A percentile compares a stretch with the other conserved stretches of the same genome.
These are phyloP conservation scores for Bovichtus variegatus DNA, from an alignment of 2,797 vertebrate species.

Conservation along the genomic window DNA sequence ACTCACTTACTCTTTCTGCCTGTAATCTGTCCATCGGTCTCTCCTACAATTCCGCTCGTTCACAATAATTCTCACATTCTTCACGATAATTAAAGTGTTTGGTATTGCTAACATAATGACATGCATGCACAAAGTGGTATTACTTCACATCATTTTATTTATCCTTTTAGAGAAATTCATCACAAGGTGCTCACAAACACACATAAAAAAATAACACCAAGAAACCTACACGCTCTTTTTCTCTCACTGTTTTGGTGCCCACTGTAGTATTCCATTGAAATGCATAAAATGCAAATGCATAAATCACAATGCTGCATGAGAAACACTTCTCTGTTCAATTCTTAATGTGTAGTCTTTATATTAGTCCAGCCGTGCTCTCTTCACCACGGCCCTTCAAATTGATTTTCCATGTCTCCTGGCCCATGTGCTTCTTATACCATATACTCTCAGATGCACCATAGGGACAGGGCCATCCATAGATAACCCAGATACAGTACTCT, in stretches of 20 bases:
- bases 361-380: constrained; percentile 38
- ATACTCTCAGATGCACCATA: constrained; percentile 35
- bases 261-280: constrained; percentile 37
- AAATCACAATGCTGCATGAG: constrained; percentile 43
- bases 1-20: constrained; percentile 21
- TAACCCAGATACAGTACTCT: constrained; percentile 43
- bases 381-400: constrained; percentile 57
- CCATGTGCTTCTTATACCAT: constrained; percentile 42
- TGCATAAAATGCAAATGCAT: constrained; percentile 47
- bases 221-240: constrained; percentile 6
- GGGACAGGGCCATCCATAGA: constrained; percentile 19
- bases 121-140: constrained; percentile 46
- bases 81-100: constrained; percentile 46
- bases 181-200: constrained; percentile 15
- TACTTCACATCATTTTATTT: constrained; percentile 39
- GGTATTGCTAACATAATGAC: constrained; percentile 43
- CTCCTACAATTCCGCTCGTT: constrained; percentile 24
- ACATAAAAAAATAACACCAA: constrained; percentile 8
- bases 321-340: constrained; percentile 66
- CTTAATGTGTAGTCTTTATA: constrained; percentile 71
- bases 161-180: constrained; percentile 33
- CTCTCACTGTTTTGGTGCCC: constrained; percentile 12
- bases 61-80: too few species aligned
- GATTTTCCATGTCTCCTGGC: constrained; percentile 71
- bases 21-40: constrained; percentile 21